phyloP scores from a whole-genome alignment of 2,113 vertebrate species.

The Sturnus vulgaris region DNA sequence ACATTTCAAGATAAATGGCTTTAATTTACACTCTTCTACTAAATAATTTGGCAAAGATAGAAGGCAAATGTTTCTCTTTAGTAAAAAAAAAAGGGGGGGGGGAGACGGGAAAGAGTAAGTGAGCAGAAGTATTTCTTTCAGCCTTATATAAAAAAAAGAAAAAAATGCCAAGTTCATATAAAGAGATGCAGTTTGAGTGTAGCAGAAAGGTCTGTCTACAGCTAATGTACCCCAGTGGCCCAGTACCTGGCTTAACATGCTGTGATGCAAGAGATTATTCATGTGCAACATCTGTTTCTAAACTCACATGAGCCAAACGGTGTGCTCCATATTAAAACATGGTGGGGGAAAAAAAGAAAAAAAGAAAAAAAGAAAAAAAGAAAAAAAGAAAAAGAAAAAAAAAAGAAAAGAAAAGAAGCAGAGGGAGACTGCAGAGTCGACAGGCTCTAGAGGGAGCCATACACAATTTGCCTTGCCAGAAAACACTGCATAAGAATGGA shows the following conservation, averaged over 20 bases:
- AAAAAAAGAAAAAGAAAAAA: background rate
- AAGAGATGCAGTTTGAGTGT: background rate
- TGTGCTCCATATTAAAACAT: background rate
- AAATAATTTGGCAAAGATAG: conserved; percentile 62
- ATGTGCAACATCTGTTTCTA: background rate
- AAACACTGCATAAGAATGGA: background rate
- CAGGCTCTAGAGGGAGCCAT: conserved; percentile 13
- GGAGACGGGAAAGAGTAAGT: background rate
- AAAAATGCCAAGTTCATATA: background rate
- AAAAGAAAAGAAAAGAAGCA: background rate
- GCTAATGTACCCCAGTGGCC: background rate
- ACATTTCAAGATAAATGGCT: conserved; percentile 69
- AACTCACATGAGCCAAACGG: background rate
- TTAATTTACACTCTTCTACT: conserved; percentile 72
- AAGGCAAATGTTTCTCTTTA: conserved; percentile 46
- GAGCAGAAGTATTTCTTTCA: background rate
- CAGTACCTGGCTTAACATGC: background rate
- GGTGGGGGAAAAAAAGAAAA: fast-evolving
- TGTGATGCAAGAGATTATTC: background rate
- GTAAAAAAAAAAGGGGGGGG: conserved; percentile 30
- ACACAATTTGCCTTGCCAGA: background rate
- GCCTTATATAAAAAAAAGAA: background rate
- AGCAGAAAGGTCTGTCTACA: background rate
- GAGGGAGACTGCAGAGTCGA: background rate
- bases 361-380: background rate